Percentiles rank a stretch among this genome's conserved stretches.
Conservation (phyloP, 1,140 invertebrate species). For the Saccostrea cuccullata region DNA sequence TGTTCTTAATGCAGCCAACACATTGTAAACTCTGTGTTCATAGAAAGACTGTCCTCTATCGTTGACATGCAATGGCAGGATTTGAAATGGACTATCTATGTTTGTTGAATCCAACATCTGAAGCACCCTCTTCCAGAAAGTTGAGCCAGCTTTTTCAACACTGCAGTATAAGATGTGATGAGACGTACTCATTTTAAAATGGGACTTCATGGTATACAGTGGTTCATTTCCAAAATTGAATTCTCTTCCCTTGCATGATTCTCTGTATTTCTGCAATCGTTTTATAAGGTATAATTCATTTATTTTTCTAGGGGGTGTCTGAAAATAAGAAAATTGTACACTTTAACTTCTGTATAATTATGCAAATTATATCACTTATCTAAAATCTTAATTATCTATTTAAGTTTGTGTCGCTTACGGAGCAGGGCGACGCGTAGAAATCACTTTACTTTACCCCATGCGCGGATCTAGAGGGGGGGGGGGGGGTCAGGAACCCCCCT, state of each 20-base stretch:
- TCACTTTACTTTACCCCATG: no score
- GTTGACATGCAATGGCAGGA: neutral
- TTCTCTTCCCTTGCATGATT: neutral
- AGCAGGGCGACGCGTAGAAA: no score
- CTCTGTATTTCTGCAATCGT: neutral
- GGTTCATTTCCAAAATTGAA: neutral
- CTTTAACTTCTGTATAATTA: no score
- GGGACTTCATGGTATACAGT: neutral
- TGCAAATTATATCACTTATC: no score
- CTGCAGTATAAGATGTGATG: slow-evolving; percentile 53
- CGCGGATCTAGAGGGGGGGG: no score
- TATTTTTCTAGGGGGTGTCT: no score
- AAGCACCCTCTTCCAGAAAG: slow-evolving; percentile 53
- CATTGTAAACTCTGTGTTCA: neutral
- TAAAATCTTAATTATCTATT: no score
- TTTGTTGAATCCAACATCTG: slow-evolving; percentile 33
- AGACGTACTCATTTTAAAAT: slow-evolving; percentile 35
- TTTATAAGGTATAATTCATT: neutral
- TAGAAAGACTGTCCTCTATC: neutral
- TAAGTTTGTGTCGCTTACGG: no score
- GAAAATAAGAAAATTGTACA: no score
- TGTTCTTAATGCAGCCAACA: neutral
- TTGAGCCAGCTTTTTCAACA: slow-evolving; percentile 52
- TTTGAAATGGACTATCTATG: slow-evolving; percentile 38
- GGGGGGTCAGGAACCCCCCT: no score